These are phyloP conservation scores for Petromus typicus DNA, from an alignment of 2,113 vertebrate genomes.

Conservation along the genomic window DNA sequence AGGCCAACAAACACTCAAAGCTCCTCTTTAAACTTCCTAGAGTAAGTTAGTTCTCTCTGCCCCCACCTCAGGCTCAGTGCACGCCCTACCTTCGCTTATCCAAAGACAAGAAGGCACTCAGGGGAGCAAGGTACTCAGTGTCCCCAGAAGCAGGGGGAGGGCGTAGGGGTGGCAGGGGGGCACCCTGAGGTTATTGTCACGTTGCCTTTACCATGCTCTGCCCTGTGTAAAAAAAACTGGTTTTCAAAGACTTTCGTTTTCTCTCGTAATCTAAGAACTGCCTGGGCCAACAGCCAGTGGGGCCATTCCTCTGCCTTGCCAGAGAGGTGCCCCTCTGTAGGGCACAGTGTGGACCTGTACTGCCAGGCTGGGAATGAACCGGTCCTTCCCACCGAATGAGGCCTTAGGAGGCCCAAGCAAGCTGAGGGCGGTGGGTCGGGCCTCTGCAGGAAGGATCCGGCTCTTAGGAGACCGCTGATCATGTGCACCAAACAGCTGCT, in stretches of 20 bases:
- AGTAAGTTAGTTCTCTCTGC: neutral
- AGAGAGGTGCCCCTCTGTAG: too few species aligned
- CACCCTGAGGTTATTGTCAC: neutral
- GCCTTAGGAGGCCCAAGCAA: neutral
- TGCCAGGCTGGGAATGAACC: too few species aligned
- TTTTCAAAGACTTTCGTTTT: neutral
- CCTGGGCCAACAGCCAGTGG: neutral
- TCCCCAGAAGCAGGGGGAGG: neutral
- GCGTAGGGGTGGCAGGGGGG: too few species aligned
- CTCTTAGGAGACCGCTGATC: neutral
- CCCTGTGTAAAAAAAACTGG: neutral
- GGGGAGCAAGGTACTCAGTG: accelerated
- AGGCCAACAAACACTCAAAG: neutral
- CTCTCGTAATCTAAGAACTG: neutral
- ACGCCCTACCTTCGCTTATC: neutral
- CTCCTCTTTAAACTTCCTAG: neutral
- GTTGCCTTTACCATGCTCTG: neutral
- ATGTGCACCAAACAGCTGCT: neutral
- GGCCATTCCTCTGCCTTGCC: accelerated
- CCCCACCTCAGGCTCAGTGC: neutral
- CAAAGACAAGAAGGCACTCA: neutral
- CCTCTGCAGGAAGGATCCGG: neutral
- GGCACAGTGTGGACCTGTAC: neutral
- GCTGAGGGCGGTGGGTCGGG: neutral
- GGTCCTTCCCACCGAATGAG: neutral